Evolutionary conservation across 2,888 invertebrate species (phyloP).

Genomic region (Himalopsyche anomala): DNA sequence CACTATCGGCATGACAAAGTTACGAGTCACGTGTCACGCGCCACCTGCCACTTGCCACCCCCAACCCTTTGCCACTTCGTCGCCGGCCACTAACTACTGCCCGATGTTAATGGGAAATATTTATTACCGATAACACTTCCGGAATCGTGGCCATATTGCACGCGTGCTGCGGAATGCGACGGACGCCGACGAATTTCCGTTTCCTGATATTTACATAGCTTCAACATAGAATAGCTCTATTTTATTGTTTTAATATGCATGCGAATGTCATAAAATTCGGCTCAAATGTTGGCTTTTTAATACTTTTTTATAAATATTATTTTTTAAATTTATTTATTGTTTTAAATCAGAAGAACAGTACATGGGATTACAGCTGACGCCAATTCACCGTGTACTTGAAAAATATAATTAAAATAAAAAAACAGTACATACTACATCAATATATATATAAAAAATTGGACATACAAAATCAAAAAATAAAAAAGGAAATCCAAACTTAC

Average conservation of each 20-base stretch:
- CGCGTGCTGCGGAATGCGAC: conserved; percentile 38
- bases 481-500: too few species aligned
- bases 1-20: conserved; percentile 37
- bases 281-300: too few species aligned
- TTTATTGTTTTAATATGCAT: not conserved
- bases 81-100: conserved; percentile 42
- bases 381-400: too few species aligned
- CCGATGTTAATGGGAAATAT: conserved; percentile 58
- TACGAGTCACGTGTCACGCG: conserved; percentile 45
- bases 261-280: not conserved
- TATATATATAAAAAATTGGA: too few species aligned
- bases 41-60: conserved; percentile 47
- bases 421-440: too few species aligned
- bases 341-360: too few species aligned
- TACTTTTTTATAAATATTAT: too few species aligned
- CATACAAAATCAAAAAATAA: too few species aligned
- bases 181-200: conserved; percentile 23
- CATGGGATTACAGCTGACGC: too few species aligned
- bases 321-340: too few species aligned
- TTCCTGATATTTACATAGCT: conserved; percentile 36
- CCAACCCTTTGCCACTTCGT: conserved; percentile 2
- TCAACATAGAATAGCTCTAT: not conserved
- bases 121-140: conserved; percentile 61
- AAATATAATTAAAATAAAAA: too few species aligned
- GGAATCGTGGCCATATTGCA: conserved; percentile 46